Evolutionary conservation across 64 coral and sea anemone genomes (phyloP), one percentile per base, ranked within the genome.

Genomic region (Platygyra sinensis): DNA sequence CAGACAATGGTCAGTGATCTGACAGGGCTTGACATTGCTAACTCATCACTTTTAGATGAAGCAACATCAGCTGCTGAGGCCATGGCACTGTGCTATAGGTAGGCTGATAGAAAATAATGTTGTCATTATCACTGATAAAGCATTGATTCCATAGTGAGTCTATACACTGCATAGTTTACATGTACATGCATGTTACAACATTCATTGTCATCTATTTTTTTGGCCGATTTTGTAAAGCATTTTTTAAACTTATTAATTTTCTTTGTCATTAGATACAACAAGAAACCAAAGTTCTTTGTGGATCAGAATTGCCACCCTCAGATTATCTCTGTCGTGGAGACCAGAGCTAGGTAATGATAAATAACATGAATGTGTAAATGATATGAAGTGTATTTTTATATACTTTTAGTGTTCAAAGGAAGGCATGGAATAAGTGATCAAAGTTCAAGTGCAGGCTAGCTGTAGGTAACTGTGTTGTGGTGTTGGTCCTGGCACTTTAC

Each of bases 1-100:
- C 96, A 98, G 83, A 98, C 96, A 46, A 95, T 98, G 96, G 96
- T 98, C 33, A 92, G 93, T 76, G 96, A 98, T 60, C 91, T 98
- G 0, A 98, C 96, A 39, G 96, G 90, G 24, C 61, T 98, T 36
- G 96, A 98, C 67, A 95, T 98, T 91, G 96, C 96, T 20, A 98
- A 98, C 74, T 75, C 96, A 28, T 98, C 96, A 30, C 88, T 98
- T 19, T 85, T 98, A 1, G 96, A 98, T 89, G 96, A 98, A 85
- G 94, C 96, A 13, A 98, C 96, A 15, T 88, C 96, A n/a, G 96
- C 93, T 20, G 96, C 96, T 72, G 96, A 98, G 75, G 96, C 96
- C 17, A 92, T 98, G 90, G 93, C 93, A 62, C 76, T 98, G 12
- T 95, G 93, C 46, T 98, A 98, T 72, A 95, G 96, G 96, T 98